These are phyloP conservation scores for Myotis myotis DNA, from an alignment of 2,797 vertebrate species.

Conservation along the genomic window DNA sequence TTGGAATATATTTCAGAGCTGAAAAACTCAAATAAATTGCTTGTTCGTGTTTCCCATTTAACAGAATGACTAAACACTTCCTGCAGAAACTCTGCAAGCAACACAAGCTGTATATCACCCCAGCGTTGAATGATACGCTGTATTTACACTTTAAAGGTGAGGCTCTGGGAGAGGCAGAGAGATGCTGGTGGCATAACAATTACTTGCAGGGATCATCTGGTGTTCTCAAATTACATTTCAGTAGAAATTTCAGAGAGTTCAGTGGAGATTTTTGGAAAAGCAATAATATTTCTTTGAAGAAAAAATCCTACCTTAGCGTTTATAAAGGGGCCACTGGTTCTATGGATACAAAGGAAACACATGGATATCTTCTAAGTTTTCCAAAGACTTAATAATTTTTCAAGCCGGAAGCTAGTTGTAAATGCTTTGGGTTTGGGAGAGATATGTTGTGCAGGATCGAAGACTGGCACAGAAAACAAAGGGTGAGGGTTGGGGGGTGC, in stretches of 20 bases:
- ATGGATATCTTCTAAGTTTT: background rate
- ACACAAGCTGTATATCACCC: conserved; percentile 93
- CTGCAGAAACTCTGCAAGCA: conserved; percentile 92
- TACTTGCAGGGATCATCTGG: background rate
- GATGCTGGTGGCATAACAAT: background rate
- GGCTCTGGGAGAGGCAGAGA: background rate
- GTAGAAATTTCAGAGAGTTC: background rate
- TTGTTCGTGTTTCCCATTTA: conserved; percentile 53
- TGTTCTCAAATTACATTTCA: background rate
- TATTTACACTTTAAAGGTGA: conserved; percentile 96
- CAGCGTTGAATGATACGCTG: conserved; percentile 91
- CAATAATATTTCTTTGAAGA: background rate
- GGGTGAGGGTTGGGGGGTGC: background rate
- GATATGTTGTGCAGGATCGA: background rate
- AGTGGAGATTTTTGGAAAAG: background rate
- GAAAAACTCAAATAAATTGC: conserved; percentile 16
- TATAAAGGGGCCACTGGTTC: background rate
- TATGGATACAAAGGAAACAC: background rate
- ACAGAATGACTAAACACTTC: conserved; percentile 92
- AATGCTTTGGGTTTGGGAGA: background rate
- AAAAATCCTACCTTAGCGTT: background rate
- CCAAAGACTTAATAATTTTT: background rate
- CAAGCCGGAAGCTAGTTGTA: background rate
- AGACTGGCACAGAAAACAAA: background rate
- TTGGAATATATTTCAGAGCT: background rate